phyloP scores from a whole-genome alignment of 1,140 invertebrate genomes.

The Pseudobourletiella spinata region DNA sequence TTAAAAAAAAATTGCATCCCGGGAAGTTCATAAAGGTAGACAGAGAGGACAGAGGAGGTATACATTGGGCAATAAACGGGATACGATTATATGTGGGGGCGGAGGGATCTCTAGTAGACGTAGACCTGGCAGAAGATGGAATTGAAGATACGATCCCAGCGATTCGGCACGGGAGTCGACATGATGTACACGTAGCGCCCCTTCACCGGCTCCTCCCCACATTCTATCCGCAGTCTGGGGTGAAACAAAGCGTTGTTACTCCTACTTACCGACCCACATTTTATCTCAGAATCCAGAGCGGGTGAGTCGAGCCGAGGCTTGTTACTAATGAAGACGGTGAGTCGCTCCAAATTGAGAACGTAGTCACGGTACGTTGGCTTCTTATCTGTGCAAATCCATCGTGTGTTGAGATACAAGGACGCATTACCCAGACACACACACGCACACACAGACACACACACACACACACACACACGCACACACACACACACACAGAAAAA shows the following conservation, averaged over 20 bases:
- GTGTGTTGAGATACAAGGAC: too few species aligned
- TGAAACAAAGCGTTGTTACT: conserved; percentile 48
- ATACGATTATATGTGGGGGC: too few species aligned
- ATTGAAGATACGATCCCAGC: conserved; percentile 47
- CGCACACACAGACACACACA: too few species aligned
- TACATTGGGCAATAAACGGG: too few species aligned
- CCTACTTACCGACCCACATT: conserved; percentile 47
- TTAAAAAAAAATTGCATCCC: too few species aligned
- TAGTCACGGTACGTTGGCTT: conserved; percentile 45
- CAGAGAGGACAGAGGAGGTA: too few species aligned
- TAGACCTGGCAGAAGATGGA: conserved; percentile 50
- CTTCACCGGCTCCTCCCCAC: conserved; percentile 40
- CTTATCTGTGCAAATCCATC: conserved; percentile 41
- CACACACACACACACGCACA: too few species aligned
- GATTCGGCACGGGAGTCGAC: conserved; percentile 46
- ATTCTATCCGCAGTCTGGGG: conserved; percentile 45
- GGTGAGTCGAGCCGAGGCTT: conserved; percentile 40
- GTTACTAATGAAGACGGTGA: conserved; percentile 48
- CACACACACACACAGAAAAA: too few species aligned
- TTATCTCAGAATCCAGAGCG: conserved; percentile 38
- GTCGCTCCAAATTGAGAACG: conserved; percentile 47
- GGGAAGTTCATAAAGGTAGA: too few species aligned
- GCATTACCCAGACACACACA: too few species aligned
- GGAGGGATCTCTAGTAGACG: too few species aligned
- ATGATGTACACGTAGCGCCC: conserved; percentile 50